Percentiles rank a stretch among this genome's conserved stretches.
phyloP scores from a whole-genome alignment of 2,797 vertebrate species.

The Ctenopoma multispine region DNA sequence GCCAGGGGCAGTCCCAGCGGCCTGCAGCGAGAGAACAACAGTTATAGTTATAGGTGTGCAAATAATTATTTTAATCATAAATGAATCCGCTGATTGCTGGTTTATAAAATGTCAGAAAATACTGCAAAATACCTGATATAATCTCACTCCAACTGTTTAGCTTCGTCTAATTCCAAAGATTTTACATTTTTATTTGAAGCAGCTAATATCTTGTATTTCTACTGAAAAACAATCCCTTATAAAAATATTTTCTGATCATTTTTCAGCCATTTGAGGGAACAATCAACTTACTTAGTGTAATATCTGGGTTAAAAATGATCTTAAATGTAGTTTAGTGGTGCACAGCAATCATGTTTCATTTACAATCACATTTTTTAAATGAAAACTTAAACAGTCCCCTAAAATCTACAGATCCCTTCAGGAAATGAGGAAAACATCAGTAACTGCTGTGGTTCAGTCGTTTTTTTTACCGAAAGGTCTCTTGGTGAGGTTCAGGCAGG shows the following conservation, averaged over 20 bases:
- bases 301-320: no score
- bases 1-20: constrained; percentile 99
- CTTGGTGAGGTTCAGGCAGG: constrained; percentile 94
- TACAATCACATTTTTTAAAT: no score
- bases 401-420: background rate
- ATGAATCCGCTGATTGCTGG: background rate
- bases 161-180: no score
- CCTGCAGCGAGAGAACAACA: constrained; percentile 76
- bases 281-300: no score
- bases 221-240: background rate
- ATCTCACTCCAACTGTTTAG: no score
- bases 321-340: no score
- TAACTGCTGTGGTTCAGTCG: no score
- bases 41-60: background rate
- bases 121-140: background rate
- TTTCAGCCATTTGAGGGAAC: no score
- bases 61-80: background rate
- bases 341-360: no score
- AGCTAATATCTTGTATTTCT: background rate
- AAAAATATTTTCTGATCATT: no score
- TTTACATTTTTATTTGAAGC: background rate
- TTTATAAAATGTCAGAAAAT: background rate
- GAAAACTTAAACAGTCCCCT: background rate
- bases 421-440: no score
- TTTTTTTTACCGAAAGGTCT: constrained; percentile 91